Evolutionary conservation across 2,113 vertebrate species (phyloP).

Genomic region (Amia ocellicauda): DNA sequence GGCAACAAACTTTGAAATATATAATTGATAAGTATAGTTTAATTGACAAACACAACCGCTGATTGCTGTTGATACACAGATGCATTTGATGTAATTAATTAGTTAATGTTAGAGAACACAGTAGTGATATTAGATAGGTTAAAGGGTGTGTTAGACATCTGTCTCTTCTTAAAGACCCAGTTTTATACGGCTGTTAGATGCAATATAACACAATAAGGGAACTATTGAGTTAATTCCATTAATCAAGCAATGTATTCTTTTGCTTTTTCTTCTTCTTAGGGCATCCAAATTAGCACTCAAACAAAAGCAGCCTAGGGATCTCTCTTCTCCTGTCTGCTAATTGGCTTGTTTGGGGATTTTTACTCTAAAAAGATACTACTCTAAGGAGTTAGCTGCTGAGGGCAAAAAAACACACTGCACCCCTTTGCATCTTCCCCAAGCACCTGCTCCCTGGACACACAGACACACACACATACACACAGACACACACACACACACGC

Average conservation of each 20-base stretch:
- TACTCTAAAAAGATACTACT: constrained; percentile 25
- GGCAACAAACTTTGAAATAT: too few relatives aligned
- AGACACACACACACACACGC: too few relatives aligned
- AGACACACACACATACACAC: background rate
- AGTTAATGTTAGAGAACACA: too few relatives aligned
- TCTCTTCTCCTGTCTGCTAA: constrained; percentile 26
- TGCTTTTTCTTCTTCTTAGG: constrained; percentile 31
- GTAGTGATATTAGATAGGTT: too few relatives aligned
- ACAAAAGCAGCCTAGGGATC: constrained; percentile 38
- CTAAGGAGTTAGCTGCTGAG: constrained; percentile 17
- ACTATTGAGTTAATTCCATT: constrained; percentile 18
- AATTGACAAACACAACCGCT: too few relatives aligned
- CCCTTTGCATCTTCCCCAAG: background rate
- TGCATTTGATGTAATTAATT: too few relatives aligned
- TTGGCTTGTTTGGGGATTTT: constrained; percentile 33
- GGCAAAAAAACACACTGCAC: constrained; percentile 12
- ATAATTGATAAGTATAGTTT: too few relatives aligned
- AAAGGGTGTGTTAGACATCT: too few relatives aligned
- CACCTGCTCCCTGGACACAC: constrained; percentile 5
- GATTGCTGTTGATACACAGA: too few relatives aligned
- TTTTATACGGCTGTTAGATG: too few relatives aligned
- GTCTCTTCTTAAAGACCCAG: too few relatives aligned
- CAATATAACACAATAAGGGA: background rate
- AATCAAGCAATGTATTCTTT: constrained; percentile 18
- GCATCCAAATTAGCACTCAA: constrained; percentile 38